phyloP scores from a whole-genome alignment of 1,140 invertebrate genomes.

The Doryteuthis pealeii region DNA sequence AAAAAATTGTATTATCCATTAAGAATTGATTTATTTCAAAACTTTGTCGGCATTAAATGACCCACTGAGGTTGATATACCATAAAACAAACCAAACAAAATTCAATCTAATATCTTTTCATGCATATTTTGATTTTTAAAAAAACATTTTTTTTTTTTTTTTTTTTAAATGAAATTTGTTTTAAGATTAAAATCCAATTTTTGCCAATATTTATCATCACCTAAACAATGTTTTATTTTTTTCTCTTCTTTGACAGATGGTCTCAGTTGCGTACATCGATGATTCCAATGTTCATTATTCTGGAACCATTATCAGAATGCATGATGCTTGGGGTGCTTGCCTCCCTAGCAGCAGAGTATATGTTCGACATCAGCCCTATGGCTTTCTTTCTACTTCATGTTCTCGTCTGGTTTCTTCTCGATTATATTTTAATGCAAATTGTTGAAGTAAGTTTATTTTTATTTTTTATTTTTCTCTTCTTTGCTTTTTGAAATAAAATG shows the following conservation, averaged over 20 bases:
- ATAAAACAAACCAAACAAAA: no score
- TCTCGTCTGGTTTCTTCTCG: conserved; percentile 91
- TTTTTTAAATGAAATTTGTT: no score
- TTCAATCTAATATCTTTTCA: no score
- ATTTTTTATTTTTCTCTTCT: not conserved
- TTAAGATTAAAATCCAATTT: no score
- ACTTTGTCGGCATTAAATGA: no score
- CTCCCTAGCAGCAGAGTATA: conserved; percentile 73
- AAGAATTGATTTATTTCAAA: no score
- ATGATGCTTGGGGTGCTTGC: conserved; percentile 82
- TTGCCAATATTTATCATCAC: no score
- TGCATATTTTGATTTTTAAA: no score
- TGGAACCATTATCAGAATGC: conserved; percentile 97
- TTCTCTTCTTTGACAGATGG: conserved; percentile 73
- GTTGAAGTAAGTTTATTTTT: conserved; percentile 70
- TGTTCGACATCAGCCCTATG: conserved; percentile 85
- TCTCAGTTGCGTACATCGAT: conserved; percentile 92
- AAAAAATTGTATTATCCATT: no score
- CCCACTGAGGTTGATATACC: no score
- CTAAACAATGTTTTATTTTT: no score
- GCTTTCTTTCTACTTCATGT: conserved; percentile 92
- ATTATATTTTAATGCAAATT: conserved; percentile 87
- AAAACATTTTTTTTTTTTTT: no score
- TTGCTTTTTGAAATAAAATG: conserved; percentile 5
- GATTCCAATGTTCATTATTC: conserved; percentile 84